Percentiles rank a stretch among this genome's conserved stretches.
Conservation (phyloP, 2,888 invertebrate species). For the Eurytoma adleriae region DNA sequence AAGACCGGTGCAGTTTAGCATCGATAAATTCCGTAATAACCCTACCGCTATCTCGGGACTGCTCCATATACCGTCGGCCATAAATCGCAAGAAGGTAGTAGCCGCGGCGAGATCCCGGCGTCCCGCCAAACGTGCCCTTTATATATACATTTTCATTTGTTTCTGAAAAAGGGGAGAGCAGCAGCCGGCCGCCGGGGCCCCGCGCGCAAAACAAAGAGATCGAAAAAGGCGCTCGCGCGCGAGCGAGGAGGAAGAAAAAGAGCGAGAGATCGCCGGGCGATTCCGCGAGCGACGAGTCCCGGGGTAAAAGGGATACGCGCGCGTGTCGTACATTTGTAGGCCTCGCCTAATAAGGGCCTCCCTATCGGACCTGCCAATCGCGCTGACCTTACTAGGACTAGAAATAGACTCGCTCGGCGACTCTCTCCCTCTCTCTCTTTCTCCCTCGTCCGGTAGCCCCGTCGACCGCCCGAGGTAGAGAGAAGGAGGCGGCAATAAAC, state of each 20-base stretch:
- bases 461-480: constrained; percentile 40
- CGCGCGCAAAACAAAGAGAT: constrained; percentile 49
- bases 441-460: constrained; percentile 40
- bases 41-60: background rate
- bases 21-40: background rate
- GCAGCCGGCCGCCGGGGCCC: background rate
- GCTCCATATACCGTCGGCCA: background rate
- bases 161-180: constrained; percentile 34
- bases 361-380: constrained; percentile 69
- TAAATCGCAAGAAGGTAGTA: constrained; percentile 5
- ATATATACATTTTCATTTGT: constrained; percentile 44
- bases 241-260: constrained; percentile 1
- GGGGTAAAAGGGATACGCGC: constrained; percentile 20
- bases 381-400: constrained; percentile 66
- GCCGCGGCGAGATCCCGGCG: background rate
- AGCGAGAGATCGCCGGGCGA: background rate
- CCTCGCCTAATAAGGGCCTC: constrained; percentile 68
- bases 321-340: constrained; percentile 59
- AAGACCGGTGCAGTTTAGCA: background rate
- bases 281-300: constrained; percentile 10
- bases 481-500: constrained; percentile 21
- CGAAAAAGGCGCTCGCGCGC: background rate
- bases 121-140: background rate
- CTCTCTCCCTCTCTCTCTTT: constrained; percentile 58
- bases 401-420: constrained; percentile 65